phyloP scores from a whole-genome alignment of 2,113 vertebrate species.

The Uria lomvia region DNA sequence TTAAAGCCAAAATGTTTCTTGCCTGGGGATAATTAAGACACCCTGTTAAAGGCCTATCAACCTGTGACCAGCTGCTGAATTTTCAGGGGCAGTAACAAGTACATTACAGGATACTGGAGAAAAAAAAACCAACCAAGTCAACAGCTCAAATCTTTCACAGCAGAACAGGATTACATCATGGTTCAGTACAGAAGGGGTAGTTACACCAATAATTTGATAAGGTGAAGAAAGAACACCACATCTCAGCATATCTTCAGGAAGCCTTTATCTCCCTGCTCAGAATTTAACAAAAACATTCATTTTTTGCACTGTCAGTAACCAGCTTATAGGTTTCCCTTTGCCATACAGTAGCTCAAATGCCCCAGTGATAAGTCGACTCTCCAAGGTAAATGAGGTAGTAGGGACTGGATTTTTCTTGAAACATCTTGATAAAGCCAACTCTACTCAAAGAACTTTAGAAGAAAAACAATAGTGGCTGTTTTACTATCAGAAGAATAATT shows the following conservation, averaged over 20 bases:
- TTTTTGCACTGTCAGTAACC: slow-evolving; percentile 2
- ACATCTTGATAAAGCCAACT: slow-evolving; percentile 26
- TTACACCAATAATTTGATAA: background rate
- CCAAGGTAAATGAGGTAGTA: background rate
- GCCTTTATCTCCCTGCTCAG: slow-evolving; percentile 13
- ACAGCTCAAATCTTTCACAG: background rate
- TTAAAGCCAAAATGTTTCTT: background rate
- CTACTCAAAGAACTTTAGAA: background rate
- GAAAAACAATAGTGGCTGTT: background rate
- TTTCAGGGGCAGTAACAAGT: background rate
- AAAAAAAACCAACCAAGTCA: background rate
- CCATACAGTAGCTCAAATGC: background rate
- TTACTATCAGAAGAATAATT: background rate
- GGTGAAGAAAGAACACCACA: background rate
- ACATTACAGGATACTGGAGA: background rate
- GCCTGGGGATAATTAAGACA: background rate
- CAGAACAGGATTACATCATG: background rate
- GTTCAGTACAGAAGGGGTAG: background rate
- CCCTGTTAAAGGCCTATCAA: background rate
- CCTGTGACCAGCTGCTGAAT: background rate
- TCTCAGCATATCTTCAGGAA: background rate
- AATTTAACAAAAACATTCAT: background rate
- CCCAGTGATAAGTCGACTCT: background rate
- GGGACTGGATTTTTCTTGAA: background rate
- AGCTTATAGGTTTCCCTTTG: slow-evolving; percentile 1